These are phyloP conservation scores for Andrena minutula DNA, from an alignment of 2,888 invertebrate genomes.

Conservation along the genomic window DNA sequence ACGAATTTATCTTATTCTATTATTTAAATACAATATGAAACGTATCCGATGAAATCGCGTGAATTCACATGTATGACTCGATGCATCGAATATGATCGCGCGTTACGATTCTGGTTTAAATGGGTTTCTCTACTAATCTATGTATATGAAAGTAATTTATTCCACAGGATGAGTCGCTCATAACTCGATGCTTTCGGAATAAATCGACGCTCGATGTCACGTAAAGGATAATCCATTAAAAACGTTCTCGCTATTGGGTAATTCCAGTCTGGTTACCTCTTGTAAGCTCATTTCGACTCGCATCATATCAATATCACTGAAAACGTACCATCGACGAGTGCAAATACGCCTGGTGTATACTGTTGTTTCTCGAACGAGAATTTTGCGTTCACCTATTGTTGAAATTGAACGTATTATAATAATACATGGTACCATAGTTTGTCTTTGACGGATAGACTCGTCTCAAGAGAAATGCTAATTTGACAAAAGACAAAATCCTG, in stretches of 20 bases:
- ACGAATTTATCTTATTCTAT: conserved; percentile 62
- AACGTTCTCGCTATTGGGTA: conserved; percentile 6
- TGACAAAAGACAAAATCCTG: conserved; percentile 14
- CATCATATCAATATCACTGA: neutral
- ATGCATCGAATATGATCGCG: conserved; percentile 23
- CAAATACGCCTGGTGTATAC: neutral
- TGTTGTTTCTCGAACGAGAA: neutral
- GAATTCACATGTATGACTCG: conserved; percentile 1
- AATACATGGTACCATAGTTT: neutral
- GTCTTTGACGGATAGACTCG: neutral
- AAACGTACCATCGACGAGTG: neutral
- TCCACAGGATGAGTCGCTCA: conserved; percentile 7
- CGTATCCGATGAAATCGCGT: conserved; percentile 34
- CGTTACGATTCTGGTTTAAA: conserved; percentile 2
- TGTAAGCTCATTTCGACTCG: conserved; percentile 22
- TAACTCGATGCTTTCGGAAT: conserved; percentile 21
- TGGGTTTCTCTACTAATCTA: conserved; percentile 30
- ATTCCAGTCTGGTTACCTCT: neutral
- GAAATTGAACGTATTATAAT: conserved; percentile 19
- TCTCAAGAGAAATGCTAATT: conserved; percentile 8
- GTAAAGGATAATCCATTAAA: neutral
- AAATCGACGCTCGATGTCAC: conserved; percentile 49
- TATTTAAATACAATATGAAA: conserved; percentile 60
- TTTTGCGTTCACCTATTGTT: neutral
- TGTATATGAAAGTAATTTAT: conserved; percentile 28